These are phyloP conservation scores for Bactericera cockerelli DNA, from an alignment of 1,140 invertebrate genomes.

Conservation along the genomic window DNA sequence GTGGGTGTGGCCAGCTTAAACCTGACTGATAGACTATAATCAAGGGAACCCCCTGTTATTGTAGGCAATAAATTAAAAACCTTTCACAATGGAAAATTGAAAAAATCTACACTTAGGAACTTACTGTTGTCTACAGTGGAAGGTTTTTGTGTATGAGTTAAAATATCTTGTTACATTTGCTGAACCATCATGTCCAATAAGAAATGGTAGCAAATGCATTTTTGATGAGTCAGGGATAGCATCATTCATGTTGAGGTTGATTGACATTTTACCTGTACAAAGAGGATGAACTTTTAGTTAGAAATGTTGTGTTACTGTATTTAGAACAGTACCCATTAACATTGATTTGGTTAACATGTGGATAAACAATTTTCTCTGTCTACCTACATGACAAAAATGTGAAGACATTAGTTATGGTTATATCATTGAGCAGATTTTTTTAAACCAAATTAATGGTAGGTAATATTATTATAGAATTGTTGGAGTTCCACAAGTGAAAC, in stretches of 20 bases:
- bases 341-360: no score
- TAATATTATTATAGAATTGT: no score
- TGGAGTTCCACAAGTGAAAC: no score
- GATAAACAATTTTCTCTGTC: no score
- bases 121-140: neutral
- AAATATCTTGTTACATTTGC: neutral
- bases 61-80: neutral
- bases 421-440: no score
- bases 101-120: no score
- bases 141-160: neutral
- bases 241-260: neutral
- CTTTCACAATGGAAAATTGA: neutral
- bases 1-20: neutral
- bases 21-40: neutral
- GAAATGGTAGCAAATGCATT: neutral
- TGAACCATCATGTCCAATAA: neutral
- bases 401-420: no score
- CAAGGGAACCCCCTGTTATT: neutral
- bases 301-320: no score
- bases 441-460: no score
- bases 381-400: no score
- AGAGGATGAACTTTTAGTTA: no score
- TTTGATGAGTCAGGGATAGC: neutral
- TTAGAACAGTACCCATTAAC: no score
- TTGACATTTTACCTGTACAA: conserved; percentile 2